Evolutionary conservation across 2,113 vertebrate species (phyloP).

Genomic region (Trachemys scripta): DNA sequence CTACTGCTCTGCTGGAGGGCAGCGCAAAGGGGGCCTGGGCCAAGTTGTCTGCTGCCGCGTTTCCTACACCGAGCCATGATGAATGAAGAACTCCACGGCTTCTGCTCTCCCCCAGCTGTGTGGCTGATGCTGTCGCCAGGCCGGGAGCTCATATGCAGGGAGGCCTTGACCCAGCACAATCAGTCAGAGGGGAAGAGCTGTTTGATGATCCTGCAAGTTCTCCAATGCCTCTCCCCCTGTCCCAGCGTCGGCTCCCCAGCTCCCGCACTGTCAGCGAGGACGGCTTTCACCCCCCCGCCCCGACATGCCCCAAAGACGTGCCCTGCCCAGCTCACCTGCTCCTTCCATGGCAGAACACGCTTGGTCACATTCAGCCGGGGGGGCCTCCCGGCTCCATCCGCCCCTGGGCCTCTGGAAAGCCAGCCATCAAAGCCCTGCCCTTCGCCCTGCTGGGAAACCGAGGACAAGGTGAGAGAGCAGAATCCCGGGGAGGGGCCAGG

Average conservation of each 20-base stretch:
- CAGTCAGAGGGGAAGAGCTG: neutral
- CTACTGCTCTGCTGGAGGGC: neutral
- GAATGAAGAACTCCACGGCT: neutral
- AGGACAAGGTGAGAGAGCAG: neutral
- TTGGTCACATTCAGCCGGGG: conserved; percentile 79
- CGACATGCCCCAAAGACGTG: too few relatives aligned
- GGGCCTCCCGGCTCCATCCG: neutral
- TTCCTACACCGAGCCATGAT: neutral
- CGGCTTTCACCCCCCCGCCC: too few relatives aligned
- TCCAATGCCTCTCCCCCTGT: neutral
- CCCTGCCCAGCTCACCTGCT: conserved; percentile 73
- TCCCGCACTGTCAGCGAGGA: neutral
- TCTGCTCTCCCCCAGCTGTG: neutral
- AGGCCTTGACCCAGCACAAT: neutral
- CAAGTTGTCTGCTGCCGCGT: neutral
- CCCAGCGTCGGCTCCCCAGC: neutral
- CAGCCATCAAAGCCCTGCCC: conserved; percentile 35
- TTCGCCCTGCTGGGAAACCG: conserved; percentile 3
- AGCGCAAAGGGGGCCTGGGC: neutral
- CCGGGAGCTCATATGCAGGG: neutral
- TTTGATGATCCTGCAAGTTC: neutral
- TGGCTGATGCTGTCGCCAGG: neutral
- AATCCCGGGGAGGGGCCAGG: neutral
- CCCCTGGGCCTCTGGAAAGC: conserved; percentile 30
- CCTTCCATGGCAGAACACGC: conserved; percentile 75